Base-by-base conservation (phyloP, 2,113 vertebrate genomes). In the Halcyon senegalensis region DNA sequence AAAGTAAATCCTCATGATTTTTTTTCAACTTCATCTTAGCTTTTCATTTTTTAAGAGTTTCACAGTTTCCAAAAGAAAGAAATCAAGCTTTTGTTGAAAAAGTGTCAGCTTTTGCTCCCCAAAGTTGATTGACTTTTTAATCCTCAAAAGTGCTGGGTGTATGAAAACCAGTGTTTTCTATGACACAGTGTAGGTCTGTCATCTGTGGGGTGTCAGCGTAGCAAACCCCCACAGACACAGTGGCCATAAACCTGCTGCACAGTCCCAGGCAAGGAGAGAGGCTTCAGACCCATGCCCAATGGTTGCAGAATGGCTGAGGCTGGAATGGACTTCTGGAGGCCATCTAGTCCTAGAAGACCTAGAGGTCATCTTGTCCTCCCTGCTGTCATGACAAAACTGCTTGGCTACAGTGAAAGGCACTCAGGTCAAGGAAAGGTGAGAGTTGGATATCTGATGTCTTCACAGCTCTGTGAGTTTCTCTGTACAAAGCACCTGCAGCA, bases 201-300 rank as follows among this genome's bases (percentile, higher is more conserved):
- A 9, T 37, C 31, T 74, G 12, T 55, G 11, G 24, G 19, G 16
- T 21, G 78, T 21, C 51, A 75, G 2, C 27, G 28, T 5, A 78
- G 20, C 6, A 84, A 73, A 84, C 11, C 5, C 5, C 30, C 0
- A 0, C 8, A 84, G 15, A 7, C 51, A n/a, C 39, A 24, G 46
- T 21, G 31, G 9, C n/a, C 2, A 1, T 41, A 39, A 72, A 13
- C 5, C 17, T 70, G 24, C 9, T 41, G 6, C 5, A n/a, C 13
- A 0, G 1, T 25, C 11, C 16, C 14, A 37, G n/a, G 18, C 0
- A 2, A 59, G 4, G 19, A 39, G 13, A 41, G 50, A 53, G 3
- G 16, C 4, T 88, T 90, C 58, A 73, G 39, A 64, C 8, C 3
- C 35, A 17, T 33, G 8, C 31, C 16, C 33, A 59, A 7, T 31